phyloP scores from a whole-genome alignment of 1,140 invertebrate species.

The Bathynomus jamesi region DNA sequence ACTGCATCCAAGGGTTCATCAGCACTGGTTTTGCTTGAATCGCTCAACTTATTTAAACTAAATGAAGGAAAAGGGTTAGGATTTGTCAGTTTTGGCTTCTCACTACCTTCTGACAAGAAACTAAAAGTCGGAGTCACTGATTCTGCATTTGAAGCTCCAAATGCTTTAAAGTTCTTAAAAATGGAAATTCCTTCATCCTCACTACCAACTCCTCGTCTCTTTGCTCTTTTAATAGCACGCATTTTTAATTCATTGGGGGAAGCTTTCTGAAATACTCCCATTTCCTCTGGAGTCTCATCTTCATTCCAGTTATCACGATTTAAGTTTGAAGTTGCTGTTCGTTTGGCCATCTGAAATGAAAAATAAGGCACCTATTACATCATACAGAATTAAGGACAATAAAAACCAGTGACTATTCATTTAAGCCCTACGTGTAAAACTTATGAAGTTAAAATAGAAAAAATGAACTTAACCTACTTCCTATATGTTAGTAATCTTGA shows the following conservation, averaged over 20 bases:
- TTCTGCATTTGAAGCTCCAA: conserved; percentile 15
- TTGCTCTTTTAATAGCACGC: conserved; percentile 68
- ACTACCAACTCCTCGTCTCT: conserved; percentile 49
- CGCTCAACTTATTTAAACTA: conserved; percentile 9
- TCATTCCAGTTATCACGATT: conserved; percentile 87
- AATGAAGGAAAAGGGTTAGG: conserved; percentile 10
- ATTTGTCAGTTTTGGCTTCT: not conserved
- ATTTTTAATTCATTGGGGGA: conserved; percentile 60
- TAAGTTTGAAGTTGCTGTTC: conserved; percentile 63
- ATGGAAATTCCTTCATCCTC: conserved; percentile 16
- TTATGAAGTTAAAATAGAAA: no score
- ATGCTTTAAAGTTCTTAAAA: conserved; percentile 22
- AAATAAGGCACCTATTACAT: no score
- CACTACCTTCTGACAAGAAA: conserved; percentile 12
- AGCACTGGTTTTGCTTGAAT: not conserved
- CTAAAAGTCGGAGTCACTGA: conserved; percentile 19
- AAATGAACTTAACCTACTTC: no score
- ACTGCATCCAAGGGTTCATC: not conserved
- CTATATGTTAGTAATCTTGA: no score
- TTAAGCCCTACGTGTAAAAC: no score
- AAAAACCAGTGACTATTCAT: no score
- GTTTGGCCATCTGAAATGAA: conserved; percentile 60
- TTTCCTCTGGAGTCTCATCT: conserved; percentile 70
- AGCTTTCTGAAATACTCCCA: conserved; percentile 62
- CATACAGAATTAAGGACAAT: no score